Base-by-base conservation (phyloP, 2,888 invertebrate species). In the Anthophora plumipes region DNA sequence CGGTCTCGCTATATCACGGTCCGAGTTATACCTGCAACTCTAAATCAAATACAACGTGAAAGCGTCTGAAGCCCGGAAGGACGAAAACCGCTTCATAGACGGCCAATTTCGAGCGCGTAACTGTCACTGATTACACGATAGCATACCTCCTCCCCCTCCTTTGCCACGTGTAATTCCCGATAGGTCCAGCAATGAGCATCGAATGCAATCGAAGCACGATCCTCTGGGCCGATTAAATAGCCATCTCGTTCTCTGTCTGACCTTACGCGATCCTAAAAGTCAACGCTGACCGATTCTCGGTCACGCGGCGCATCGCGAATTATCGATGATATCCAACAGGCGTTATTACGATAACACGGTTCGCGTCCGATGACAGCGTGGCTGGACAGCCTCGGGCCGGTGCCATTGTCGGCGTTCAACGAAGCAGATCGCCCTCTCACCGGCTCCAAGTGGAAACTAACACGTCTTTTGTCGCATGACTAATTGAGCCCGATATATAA, bases 401-500 rank as follows among this genome's bases (percentile, higher is more conserved):
- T 50, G 50, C 79, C 84, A 87, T 90, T 89, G 89, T 88, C 82
- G 83, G 77, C 66, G 83, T 43, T 80, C 85, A 85, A 77, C 85
- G 85, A 80, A 86, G 89, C 89, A 82, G 85, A 88, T 84, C 89
- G 82, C 69, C 78, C 83, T 82, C 83, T 76, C 75, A 66, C 48
- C 57, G 74, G 63, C 60, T 61, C 68, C 54, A 70, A 80, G 81
- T 78, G 75, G 84, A 85, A 85, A 86, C 87, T 84, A 88, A 87
- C 87, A 74, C 90, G 88, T 88, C 90, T 88, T 89, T 90, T 89
- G 90, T 90, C 90, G 88, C 88, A 85, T 89, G 90, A 91, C 90
- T 91, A 91, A 91, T 91, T 89, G 90, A 82, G 84, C 61, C 76
- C 84, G 88, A 91, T 91, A 88, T 90, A 91, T 90, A 91, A 91